Evolutionary conservation across 2,888 invertebrate species (phyloP).

Genomic region (Trisateles emortualis): DNA sequence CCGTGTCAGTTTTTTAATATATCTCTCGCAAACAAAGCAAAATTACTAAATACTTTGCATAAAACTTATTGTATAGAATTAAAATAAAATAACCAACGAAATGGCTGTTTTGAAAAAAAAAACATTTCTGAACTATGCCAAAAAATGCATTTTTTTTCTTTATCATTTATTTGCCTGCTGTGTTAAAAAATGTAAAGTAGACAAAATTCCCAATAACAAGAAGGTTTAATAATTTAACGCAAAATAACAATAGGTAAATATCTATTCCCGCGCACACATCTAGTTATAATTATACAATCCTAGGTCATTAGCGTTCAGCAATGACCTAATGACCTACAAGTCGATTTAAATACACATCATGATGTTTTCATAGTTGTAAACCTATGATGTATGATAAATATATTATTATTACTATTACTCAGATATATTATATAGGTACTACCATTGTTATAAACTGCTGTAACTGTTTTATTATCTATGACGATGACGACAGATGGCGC

Average conservation of each 20-base stretch:
- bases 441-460: conserved; percentile 7
- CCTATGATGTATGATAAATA: conserved; percentile 37
- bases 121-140: no score
- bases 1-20: no score
- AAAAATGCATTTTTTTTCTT: no score
- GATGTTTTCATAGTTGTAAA: conserved; percentile 35
- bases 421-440: background rate
- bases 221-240: no score
- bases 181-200: no score
- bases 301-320: conserved; percentile 51
- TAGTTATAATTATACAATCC: conserved; percentile 39
- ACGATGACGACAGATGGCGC: conserved; percentile 15
- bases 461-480: conserved; percentile 14
- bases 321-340: conserved; percentile 56
- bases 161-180: no score
- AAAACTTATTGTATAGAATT: no score
- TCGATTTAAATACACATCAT: conserved; percentile 30
- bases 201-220: no score
- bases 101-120: no score
- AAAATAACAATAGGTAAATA: background rate
- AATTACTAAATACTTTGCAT: no score
- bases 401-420: conserved; percentile 15
- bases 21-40: no score
- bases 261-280: conserved; percentile 11
- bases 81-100: no score